Evolutionary conservation across 1,140 invertebrate species (phyloP).

Genomic region (Augochlora pura): DNA sequence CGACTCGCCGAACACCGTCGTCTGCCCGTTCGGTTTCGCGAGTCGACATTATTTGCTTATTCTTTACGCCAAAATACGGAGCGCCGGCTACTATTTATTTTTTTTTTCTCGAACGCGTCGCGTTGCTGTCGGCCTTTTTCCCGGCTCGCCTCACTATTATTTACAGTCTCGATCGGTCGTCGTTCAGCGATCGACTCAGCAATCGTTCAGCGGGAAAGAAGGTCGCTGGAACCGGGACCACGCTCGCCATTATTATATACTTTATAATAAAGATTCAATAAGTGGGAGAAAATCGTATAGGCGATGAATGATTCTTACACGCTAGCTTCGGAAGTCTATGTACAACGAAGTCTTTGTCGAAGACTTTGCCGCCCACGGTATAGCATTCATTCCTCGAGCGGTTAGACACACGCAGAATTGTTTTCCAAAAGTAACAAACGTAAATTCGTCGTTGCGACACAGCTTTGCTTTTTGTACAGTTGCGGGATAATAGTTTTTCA

Average conservation of each 20-base stretch:
- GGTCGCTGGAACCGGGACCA: constrained; percentile 18
- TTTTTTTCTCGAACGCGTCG: background rate
- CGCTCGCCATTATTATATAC: constrained; percentile 38
- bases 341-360: constrained; percentile 47
- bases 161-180: constrained; percentile 44
- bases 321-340: constrained; percentile 46
- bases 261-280: constrained; percentile 61
- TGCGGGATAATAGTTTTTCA: background rate
- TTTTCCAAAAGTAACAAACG: background rate
- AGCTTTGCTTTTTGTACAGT: background rate
- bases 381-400: constrained; percentile 23
- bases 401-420: background rate
- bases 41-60: constrained; percentile 47
- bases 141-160: constrained; percentile 36
- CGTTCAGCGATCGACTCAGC: background rate
- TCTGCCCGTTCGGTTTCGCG: constrained; percentile 36
- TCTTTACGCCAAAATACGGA: constrained; percentile 51
- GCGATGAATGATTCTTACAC: constrained; percentile 58
- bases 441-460: background rate
- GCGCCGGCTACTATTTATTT: constrained; percentile 34
- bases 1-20: constrained; percentile 39
- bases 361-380: constrained; percentile 41
- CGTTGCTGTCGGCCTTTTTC: constrained; percentile 37
- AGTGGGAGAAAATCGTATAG: constrained; percentile 66
- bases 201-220: constrained; percentile 17